Conservation (phyloP, 92 coral and sea anemone genomes). For the Heteractis magnifica region DNA sequence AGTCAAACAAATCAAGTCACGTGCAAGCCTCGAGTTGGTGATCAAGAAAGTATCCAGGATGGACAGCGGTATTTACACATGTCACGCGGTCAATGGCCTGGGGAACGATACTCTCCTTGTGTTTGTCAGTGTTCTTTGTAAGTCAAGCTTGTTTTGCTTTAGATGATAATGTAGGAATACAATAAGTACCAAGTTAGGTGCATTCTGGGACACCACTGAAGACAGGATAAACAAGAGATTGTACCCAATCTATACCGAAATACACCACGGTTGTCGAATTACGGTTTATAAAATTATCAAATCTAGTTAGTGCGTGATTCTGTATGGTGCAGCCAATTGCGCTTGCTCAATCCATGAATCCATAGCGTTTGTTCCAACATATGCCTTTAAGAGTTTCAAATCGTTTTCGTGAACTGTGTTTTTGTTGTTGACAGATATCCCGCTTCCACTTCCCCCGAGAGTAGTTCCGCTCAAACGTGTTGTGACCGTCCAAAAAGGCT, state of each 20-base stretch:
- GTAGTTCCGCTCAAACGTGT: background rate
- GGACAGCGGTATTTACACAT: constrained; percentile 15
- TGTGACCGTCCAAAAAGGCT: constrained; percentile 4
- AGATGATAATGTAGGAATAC: no score
- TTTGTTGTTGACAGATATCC: background rate
- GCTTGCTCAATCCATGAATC: no score
- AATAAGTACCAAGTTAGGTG: no score
- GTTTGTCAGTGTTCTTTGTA: constrained; percentile 1
- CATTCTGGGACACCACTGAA: no score
- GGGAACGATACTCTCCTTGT: constrained; percentile 4
- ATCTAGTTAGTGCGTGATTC: no score
- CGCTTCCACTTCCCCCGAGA: background rate
- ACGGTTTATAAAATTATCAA: no score
- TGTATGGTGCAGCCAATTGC: no score
- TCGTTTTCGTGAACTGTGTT: background rate
- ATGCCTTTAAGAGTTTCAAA: no score
- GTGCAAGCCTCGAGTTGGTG: constrained; percentile 25
- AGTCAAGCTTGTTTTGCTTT: background rate
- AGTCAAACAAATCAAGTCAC: constrained; percentile 11
- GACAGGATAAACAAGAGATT: no score
- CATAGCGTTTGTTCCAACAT: no score
- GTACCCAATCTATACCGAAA: no score
- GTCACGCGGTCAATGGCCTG: constrained; percentile 23
- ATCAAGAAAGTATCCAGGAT: constrained; percentile 18
- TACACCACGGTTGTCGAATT: no score